These are phyloP conservation scores for Artibeus jamaicensis DNA, from an alignment of 2,797 vertebrate genomes.

Conservation along the genomic window DNA sequence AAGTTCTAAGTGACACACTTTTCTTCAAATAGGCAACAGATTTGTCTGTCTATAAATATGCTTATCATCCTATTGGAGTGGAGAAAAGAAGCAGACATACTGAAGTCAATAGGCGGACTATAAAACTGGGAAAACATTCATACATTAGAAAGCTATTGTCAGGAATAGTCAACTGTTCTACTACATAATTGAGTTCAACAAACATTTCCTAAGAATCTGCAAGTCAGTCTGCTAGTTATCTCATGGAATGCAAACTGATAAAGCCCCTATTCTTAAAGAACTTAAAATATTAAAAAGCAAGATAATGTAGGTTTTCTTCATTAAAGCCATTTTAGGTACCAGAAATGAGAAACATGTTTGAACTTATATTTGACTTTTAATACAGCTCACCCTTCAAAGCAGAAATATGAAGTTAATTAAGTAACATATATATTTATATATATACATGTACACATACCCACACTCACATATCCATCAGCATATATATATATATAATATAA, in stretches of 20 bases:
- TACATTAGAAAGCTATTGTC: conserved; percentile 39
- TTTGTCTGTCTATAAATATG: conserved; percentile 41
- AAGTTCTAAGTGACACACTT: conserved; percentile 21
- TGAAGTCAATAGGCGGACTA: neutral
- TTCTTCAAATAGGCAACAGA: conserved; percentile 52
- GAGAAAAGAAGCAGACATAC: conserved; percentile 2
- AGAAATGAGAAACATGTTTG: neutral
- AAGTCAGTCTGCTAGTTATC: neutral
- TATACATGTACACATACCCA: neutral
- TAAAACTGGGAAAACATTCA: neutral
- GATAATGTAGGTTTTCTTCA: neutral
- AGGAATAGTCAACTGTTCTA: conserved; percentile 19
- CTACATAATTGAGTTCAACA: conserved; percentile 45
- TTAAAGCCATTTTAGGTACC: neutral
- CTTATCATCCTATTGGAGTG: conserved; percentile 5
- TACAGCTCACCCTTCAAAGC: neutral
- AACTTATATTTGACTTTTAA: conserved; percentile 18
- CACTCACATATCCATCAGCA: neutral
- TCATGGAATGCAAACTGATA: neutral
- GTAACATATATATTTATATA: neutral
- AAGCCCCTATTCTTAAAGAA: neutral
- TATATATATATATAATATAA: neutral
- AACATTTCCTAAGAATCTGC: conserved; percentile 3
- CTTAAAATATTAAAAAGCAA: conserved; percentile 23
- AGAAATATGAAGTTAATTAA: neutral